Conservation (phyloP, 2,113 vertebrate species). For the Lynx canadensis region DNA sequence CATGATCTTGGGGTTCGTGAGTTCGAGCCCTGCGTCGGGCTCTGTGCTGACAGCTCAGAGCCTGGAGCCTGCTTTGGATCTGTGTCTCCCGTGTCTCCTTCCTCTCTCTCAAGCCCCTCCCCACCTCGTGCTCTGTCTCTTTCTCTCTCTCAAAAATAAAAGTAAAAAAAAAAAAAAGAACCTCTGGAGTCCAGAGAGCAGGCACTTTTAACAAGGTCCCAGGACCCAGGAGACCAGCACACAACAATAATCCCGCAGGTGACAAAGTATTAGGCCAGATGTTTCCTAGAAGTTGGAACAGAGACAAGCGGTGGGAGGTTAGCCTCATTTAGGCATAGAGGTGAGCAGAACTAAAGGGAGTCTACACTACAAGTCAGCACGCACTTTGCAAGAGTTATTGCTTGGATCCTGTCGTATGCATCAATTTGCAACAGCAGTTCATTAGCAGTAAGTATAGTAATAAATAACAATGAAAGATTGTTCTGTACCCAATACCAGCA, state of each 20-base stretch:
- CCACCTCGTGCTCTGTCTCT: too few relatives aligned
- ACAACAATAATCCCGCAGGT: neutral
- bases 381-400: slow-evolving; percentile 7
- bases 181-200: neutral
- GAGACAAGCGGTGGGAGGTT: neutral
- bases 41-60: too few relatives aligned
- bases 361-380: neutral
- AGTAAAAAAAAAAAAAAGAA: neutral
- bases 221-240: neutral
- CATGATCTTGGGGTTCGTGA: too few relatives aligned
- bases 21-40: too few relatives aligned
- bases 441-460: slow-evolving; percentile 59
- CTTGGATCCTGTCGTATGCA: neutral
- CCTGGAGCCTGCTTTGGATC: too few relatives aligned
- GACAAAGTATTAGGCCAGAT: neutral
- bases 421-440: slow-evolving; percentile 57
- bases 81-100: too few relatives aligned
- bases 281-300: neutral
- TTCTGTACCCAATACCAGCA: slow-evolving; percentile 56
- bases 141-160: too few relatives aligned
- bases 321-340: neutral
- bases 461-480: slow-evolving; percentile 73
- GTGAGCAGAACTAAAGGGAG: neutral
- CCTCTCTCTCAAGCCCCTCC: too few relatives aligned
- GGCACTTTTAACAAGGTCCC: neutral